Conservation (phyloP, 2,797 vertebrate genomes). For the Spinus olivaceus region DNA sequence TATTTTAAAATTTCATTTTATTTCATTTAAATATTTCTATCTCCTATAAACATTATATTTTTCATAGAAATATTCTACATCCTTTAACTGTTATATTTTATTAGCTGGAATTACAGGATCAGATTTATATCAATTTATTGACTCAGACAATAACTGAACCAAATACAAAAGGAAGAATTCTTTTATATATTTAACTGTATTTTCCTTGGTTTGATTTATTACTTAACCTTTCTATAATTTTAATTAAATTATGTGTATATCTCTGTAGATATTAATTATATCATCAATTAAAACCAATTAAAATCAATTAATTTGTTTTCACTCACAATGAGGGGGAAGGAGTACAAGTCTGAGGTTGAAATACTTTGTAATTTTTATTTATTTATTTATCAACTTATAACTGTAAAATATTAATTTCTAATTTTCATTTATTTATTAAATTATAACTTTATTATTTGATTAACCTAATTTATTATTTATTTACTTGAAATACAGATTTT, state of each 20-base stretch:
- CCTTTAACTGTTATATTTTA: background rate
- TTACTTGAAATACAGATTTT: background rate
- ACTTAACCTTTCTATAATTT: background rate
- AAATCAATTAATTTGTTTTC: background rate
- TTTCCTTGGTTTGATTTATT: background rate
- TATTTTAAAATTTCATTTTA: rapidly evolving
- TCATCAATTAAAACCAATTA: background rate
- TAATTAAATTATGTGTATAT: background rate
- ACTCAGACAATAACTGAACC: rapidly evolving
- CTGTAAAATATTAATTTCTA: background rate
- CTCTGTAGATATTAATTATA: background rate
- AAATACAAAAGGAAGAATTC: background rate
- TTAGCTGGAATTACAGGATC: background rate
- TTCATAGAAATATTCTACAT: no score
- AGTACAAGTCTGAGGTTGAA: background rate
- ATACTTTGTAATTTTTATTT: background rate
- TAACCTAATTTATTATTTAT: background rate
- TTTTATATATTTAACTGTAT: background rate
- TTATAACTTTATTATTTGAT: no score
- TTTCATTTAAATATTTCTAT: background rate
- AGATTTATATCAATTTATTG: background rate
- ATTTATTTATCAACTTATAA: background rate
- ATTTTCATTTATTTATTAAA: background rate
- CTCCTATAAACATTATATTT: background rate
- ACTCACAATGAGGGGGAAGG: background rate